Evolutionary conservation across 2,888 invertebrate species (phyloP).

Genomic region (Parasteatoda lunata): DNA sequence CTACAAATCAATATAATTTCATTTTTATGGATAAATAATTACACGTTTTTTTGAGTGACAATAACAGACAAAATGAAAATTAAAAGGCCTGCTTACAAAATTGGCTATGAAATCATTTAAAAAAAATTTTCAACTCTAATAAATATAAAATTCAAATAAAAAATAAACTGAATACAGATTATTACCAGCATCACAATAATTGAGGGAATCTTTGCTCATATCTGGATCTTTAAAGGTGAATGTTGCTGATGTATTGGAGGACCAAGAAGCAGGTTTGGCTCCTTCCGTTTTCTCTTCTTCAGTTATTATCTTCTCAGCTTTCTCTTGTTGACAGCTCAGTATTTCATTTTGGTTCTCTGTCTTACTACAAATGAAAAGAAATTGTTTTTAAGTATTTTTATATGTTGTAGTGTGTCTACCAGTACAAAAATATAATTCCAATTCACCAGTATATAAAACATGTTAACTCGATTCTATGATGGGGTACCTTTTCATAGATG

Average conservation of each 20-base stretch:
- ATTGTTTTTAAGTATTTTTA: not conserved
- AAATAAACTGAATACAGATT: not conserved
- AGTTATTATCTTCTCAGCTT: not conserved
- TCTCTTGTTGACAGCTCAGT: constrained; percentile 50
- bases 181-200: constrained; percentile 82
- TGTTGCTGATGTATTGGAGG: constrained; percentile 77
- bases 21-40: no score
- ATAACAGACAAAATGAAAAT: no score
- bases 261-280: constrained; percentile 77
- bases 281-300: not conserved
- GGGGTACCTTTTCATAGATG: no score
- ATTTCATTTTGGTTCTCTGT: constrained; percentile 52
- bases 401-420: no score
- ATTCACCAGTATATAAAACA: no score
- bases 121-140: no score
- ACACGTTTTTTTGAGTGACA: no score
- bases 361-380: constrained; percentile 30
- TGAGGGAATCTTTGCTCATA: constrained; percentile 94
- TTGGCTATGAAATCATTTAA: no score
- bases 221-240: constrained; percentile 90
- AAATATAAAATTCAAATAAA: not conserved
- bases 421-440: no score
- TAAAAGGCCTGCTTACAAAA: no score
- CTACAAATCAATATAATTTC: no score
- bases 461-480: no score